Evolutionary conservation across 1,140 invertebrate species (phyloP).

Genomic region (Neuroterus valhalla): DNA sequence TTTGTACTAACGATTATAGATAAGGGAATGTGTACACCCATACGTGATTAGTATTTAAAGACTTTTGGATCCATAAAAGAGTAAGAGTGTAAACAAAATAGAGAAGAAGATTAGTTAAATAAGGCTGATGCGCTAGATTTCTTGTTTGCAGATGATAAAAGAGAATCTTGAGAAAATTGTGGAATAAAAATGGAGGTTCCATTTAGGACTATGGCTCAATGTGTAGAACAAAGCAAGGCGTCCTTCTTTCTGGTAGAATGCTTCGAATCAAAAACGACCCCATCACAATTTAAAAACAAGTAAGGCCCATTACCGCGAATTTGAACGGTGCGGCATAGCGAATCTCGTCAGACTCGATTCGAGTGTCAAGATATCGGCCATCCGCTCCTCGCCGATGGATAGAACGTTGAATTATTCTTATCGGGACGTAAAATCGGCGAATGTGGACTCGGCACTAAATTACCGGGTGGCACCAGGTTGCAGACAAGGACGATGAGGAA

Average conservation of each 20-base stretch:
- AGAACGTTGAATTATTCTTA: constrained; percentile 57
- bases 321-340: constrained; percentile 37
- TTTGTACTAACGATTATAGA: no score
- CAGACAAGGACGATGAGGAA: constrained; percentile 40
- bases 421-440: constrained; percentile 52
- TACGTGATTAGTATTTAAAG: no score
- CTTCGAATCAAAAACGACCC: background rate
- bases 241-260: background rate
- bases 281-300: background rate
- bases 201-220: background rate
- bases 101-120: no score
- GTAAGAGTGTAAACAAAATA: no score
- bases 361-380: constrained; percentile 56
- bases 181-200: no score
- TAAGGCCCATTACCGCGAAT: constrained; percentile 8
- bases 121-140: no score
- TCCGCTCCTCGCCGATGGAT: constrained; percentile 53
- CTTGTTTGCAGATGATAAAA: no score
- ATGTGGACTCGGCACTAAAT: constrained; percentile 53
- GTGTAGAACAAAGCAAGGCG: constrained; percentile 8
- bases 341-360: constrained; percentile 48
- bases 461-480: constrained; percentile 47
- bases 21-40: no score
- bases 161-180: no score
- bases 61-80: no score